A percentile compares a stretch with the other conserved stretches of the same genome.
Evolutionary conservation across 2,113 vertebrate species (phyloP).

Genomic region (Anarhynchus alexandrinus): DNA sequence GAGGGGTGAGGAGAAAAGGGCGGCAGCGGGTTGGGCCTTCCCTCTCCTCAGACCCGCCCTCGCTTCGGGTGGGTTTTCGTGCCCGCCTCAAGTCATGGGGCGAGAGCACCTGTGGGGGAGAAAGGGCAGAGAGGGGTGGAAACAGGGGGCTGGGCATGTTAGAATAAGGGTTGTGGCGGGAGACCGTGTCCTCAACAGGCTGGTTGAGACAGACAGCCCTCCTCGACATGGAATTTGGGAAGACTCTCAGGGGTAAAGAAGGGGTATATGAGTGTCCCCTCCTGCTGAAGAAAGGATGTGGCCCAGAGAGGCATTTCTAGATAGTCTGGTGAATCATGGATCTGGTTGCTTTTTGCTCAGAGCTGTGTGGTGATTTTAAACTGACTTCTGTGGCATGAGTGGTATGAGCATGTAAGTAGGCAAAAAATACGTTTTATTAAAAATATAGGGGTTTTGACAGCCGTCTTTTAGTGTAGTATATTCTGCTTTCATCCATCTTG

Average conservation of each 20-base stretch:
- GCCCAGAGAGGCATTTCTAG: neutral
- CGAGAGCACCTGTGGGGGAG: no score
- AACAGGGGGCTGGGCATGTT: fast-evolving
- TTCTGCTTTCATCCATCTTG: fast-evolving
- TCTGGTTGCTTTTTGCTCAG: neutral
- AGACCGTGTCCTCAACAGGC: fast-evolving
- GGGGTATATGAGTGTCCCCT: fast-evolving
- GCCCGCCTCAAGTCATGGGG: fast-evolving
- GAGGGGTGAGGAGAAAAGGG: neutral
- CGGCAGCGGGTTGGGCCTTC: fast-evolving
- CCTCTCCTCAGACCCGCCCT: fast-evolving
- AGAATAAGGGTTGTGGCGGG: neutral
- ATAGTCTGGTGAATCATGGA: neutral
- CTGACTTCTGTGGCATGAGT: neutral
- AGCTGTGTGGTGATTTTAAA: neutral
- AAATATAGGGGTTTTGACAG: neutral
- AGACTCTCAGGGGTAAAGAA: fast-evolving
- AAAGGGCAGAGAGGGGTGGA: neutral
- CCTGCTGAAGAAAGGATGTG: neutral
- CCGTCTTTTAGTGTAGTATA: neutral
- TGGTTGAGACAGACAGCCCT: fast-evolving
- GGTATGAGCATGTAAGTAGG: neutral
- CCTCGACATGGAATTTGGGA: fast-evolving
- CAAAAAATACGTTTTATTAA: neutral
- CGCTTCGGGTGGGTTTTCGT: fast-evolving